Conservation (phyloP, 2,113 vertebrate species). For the Cynoglossus semilaevis region DNA sequence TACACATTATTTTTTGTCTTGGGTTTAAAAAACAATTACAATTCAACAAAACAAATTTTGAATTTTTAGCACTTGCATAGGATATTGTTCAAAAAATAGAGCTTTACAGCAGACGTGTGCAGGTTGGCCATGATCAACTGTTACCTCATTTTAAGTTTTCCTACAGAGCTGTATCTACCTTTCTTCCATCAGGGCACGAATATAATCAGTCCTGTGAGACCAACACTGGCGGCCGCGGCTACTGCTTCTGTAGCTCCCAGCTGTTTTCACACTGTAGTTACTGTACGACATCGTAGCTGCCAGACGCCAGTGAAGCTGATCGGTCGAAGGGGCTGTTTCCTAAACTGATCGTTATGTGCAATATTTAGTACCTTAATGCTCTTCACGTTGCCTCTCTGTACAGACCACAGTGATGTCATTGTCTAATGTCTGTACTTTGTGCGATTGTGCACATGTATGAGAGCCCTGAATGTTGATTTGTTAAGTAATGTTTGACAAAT, state of each 20-base stretch:
- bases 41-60: neutral
- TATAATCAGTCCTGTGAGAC: constrained; percentile 24
- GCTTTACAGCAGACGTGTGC: neutral
- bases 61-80: constrained; percentile 17
- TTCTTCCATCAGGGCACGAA: constrained; percentile 34
- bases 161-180: constrained; percentile 33
- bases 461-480: constrained; percentile 34
- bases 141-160: constrained; percentile 58
- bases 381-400: constrained; percentile 59
- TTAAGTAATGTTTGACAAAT: constrained; percentile 40
- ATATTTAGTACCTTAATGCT: constrained; percentile 60
- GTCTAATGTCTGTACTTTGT: constrained; percentile 64
- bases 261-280: constrained; percentile 14
- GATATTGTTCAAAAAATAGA: neutral
- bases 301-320: constrained; percentile 30
- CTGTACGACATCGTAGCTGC: neutral
- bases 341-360: constrained; percentile 58
- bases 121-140: constrained; percentile 46
- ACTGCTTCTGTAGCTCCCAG: constrained; percentile 6
- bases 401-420: constrained; percentile 51
- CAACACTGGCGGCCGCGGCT: constrained; percentile 28
- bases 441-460: constrained; percentile 12
- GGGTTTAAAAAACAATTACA: neutral
- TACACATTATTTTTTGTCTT: neutral
- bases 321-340: constrained; percentile 34